These are phyloP conservation scores for Cetonia aurata DNA, from an alignment of 2,888 invertebrate species.

Conservation along the genomic window DNA sequence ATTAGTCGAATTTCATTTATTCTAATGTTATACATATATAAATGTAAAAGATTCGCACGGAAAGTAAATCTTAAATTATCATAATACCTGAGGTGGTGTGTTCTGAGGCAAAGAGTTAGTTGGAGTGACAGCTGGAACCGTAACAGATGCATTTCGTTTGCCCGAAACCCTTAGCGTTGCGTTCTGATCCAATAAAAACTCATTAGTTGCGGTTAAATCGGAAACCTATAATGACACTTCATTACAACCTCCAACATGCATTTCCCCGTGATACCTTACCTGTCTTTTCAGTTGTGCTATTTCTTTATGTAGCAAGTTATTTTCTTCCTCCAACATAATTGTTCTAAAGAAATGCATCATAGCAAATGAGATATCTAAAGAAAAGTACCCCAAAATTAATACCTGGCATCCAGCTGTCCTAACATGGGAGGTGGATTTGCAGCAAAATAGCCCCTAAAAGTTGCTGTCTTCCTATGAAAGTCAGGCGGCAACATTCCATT, in stretches of 20 bases:
- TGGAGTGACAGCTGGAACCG: conserved; percentile 73
- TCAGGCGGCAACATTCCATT: conserved; percentile 46
- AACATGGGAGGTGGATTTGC: conserved; percentile 63
- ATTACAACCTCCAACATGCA: not conserved
- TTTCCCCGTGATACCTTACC: conserved; percentile 62
- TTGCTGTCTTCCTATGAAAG: conserved; percentile 45
- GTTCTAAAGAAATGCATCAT: conserved; percentile 58
- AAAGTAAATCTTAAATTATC: no score
- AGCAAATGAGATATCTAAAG: no score
- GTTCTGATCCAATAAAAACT: conserved; percentile 83
- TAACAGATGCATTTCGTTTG: conserved; percentile 70
- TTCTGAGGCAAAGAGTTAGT: conserved; percentile 70
- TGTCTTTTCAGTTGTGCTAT: conserved; percentile 79
- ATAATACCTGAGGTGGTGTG: conserved; percentile 57
- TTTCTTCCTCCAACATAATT: conserved; percentile 76
- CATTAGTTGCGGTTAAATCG: conserved; percentile 81
- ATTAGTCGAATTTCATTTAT: no score
- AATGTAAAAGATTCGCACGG: no score
- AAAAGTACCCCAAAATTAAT: conserved; percentile 17
- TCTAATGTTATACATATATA: no score
- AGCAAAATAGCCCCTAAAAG: conserved; percentile 64
- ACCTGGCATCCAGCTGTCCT: conserved; percentile 61
- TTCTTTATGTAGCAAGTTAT: conserved; percentile 74
- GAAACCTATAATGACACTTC: conserved; percentile 66
- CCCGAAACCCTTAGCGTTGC: conserved; percentile 76